A percentile compares a stretch with the other conserved stretches of the same genome.
Evolutionary conservation across 2,888 invertebrate genomes (phyloP).

Genomic region (Acrocera orbiculus): DNA sequence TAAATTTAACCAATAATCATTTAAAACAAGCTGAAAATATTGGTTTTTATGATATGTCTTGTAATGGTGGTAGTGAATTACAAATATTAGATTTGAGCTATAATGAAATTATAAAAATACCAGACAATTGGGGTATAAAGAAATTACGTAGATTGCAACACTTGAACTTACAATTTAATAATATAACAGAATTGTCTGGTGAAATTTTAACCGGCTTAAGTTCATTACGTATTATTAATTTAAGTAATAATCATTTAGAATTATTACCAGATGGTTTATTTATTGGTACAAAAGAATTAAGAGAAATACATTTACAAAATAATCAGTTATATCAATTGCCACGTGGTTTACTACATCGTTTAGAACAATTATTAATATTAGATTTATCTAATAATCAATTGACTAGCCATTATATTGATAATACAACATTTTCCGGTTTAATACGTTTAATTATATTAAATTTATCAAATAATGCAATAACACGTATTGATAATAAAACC

Average conservation of each 20-base stretch:
- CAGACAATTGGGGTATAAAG: constrained; percentile 58
- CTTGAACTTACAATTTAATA: constrained; percentile 66
- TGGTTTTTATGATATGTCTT: constrained; percentile 42
- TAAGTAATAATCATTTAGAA: constrained; percentile 71
- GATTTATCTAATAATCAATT: constrained; percentile 74
- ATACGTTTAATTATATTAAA: constrained; percentile 71
- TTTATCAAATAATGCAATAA: constrained; percentile 67
- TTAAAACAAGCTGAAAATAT: constrained; percentile 61
- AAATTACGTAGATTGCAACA: constrained; percentile 60
- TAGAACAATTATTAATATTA: constrained; percentile 67
- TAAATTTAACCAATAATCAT: constrained; percentile 73
- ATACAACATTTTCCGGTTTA: constrained; percentile 71
- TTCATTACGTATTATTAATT: constrained; percentile 63
- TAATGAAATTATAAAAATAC: constrained; percentile 55
- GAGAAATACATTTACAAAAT: constrained; percentile 68
- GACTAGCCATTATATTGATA: constrained; percentile 67
- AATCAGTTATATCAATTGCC: constrained; percentile 71
- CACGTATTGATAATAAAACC: constrained; percentile 63
- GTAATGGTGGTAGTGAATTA: constrained; percentile 50
- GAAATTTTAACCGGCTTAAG: constrained; percentile 64
- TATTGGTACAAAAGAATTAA: constrained; percentile 59
- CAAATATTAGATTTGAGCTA: constrained; percentile 62
- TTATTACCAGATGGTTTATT: constrained; percentile 69
- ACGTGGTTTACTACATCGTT: constrained; percentile 62
- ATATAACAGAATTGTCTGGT: constrained; percentile 61